Evolutionary conservation across 2,888 invertebrate species (phyloP).

Genomic region (Drosophila mettleri): DNA sequence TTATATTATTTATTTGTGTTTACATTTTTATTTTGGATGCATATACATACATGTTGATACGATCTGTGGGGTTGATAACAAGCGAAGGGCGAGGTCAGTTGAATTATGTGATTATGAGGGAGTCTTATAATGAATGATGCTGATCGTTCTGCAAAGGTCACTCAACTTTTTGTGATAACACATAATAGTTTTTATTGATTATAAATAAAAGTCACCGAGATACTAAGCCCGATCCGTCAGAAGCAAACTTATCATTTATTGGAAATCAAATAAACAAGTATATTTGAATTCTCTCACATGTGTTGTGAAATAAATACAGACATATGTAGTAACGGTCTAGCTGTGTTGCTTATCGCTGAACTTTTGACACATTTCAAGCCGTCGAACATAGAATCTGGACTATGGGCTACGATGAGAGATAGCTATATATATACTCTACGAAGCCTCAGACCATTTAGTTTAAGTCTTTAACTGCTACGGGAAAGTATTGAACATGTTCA

Average conservation of each 20-base stretch:
- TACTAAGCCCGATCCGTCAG: background rate
- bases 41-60: background rate
- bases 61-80: constrained; percentile 24
- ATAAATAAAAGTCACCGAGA: background rate
- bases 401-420: constrained; percentile 13
- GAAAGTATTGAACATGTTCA: constrained; percentile 55
- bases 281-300: constrained; percentile 13
- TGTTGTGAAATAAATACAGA: constrained; percentile 9
- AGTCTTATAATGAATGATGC: background rate
- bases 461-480: constrained; percentile 27
- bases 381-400: constrained; percentile 14
- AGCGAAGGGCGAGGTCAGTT: constrained; percentile 47
- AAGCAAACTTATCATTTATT: constrained; percentile 20
- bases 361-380: constrained; percentile 53
- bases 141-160: background rate
- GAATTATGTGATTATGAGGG: constrained; percentile 20
- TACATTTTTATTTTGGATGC: too few relatives aligned
- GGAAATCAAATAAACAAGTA: constrained; percentile 13
- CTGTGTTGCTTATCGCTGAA: constrained; percentile 53
- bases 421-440: constrained; percentile 53
- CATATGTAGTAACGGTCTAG: constrained; percentile 9
- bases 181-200: background rate
- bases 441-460: constrained; percentile 42
- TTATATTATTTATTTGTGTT: too few relatives aligned
- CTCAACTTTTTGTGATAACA: constrained; percentile 1